Conservation (phyloP, 2,113 vertebrate species). For the Mionectes macconnelli region DNA sequence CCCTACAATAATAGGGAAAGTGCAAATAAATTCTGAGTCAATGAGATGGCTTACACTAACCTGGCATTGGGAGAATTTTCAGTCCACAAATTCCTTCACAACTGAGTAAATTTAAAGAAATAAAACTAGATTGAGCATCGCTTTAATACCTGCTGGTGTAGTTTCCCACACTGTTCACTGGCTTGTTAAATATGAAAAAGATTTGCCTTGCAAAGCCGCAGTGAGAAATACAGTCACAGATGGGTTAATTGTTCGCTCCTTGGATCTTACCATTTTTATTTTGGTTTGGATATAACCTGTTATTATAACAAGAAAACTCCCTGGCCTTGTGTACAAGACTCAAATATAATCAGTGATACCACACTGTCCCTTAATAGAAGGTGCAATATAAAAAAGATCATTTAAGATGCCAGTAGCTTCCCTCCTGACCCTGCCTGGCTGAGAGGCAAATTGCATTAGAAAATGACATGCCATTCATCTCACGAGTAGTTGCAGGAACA, state of each 20-base stretch:
- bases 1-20: neutral
- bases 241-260: slow-evolving; percentile 23
- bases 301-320: slow-evolving; percentile 18
- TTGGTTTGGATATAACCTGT: slow-evolving; percentile 35
- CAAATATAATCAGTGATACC: slow-evolving; percentile 58
- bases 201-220: slow-evolving; percentile 64
- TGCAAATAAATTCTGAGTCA: slow-evolving; percentile 72
- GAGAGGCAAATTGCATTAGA: slow-evolving; percentile 95
- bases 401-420: slow-evolving; percentile 81
- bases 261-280: neutral
- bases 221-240: slow-evolving; percentile 37
- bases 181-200: slow-evolving; percentile 79
- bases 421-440: slow-evolving; percentile 92
- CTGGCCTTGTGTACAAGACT: slow-evolving; percentile 56
- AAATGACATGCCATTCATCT: slow-evolving; percentile 96
- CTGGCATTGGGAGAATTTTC: slow-evolving; percentile 73
- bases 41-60: slow-evolving; percentile 67
- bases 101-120: slow-evolving; percentile 78
- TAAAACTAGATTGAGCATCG: slow-evolving; percentile 80
- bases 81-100: slow-evolving; percentile 78
- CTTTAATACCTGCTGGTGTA: slow-evolving; percentile 76
- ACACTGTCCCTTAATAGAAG: slow-evolving; percentile 68
- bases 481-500: slow-evolving; percentile 92
- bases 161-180: slow-evolving; percentile 75
- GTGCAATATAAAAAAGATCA: slow-evolving; percentile 76